Conservation (phyloP, 2,113 vertebrate genomes). For the Gallinago jamesoni region DNA sequence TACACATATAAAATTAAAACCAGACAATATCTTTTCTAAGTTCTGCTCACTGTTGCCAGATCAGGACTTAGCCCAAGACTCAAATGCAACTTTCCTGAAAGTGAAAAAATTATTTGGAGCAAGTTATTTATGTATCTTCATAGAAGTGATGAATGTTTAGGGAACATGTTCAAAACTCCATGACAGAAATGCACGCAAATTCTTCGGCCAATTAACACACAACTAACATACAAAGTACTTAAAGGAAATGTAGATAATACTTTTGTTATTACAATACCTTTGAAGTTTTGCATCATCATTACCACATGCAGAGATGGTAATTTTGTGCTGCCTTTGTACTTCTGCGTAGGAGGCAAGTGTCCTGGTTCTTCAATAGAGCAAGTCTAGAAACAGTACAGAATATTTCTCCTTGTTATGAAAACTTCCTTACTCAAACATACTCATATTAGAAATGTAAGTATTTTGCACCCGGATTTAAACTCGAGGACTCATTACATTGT, state of each 20-base stretch:
- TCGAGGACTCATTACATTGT: neutral
- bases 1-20: neutral
- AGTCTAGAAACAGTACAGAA: neutral
- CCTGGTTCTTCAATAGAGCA: neutral
- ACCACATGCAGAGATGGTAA: neutral
- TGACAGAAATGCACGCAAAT: neutral
- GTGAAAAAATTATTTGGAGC: neutral
- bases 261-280: neutral
- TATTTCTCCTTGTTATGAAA: neutral
- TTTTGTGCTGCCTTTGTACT: neutral
- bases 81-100: neutral
- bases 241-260: neutral
- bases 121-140: neutral
- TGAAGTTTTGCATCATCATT: neutral
- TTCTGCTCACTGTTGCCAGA: neutral
- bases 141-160: neutral
- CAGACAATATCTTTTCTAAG: neutral
- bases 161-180: neutral
- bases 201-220: neutral
- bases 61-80: neutral
- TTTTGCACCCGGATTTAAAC: neutral
- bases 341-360: neutral
- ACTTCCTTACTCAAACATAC: neutral
- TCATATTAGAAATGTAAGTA: neutral
- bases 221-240: accelerated